phyloP scores from a whole-genome alignment of 2,113 vertebrate species.

The Toxostoma redivivum region DNA sequence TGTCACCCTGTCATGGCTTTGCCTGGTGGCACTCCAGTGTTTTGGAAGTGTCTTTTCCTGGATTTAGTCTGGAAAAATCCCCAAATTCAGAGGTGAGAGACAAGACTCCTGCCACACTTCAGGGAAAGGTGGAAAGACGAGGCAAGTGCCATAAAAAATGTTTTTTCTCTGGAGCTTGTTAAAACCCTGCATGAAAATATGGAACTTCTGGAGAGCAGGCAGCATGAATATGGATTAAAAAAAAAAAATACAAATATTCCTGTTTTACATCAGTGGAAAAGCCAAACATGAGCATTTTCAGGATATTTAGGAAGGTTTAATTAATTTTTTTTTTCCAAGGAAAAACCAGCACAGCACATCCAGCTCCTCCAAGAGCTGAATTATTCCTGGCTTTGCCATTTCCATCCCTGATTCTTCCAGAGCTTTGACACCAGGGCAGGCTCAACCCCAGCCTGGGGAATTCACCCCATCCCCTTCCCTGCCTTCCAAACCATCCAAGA shows the following conservation, averaged over 20 bases:
- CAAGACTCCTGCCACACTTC: background rate
- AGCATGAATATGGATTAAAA: fast-evolving
- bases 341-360: background rate
- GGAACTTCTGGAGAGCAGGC: background rate
- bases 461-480: background rate
- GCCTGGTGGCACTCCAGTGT: fast-evolving
- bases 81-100: background rate
- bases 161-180: background rate
- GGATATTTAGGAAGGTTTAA: background rate
- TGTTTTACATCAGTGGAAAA: background rate
- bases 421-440: background rate
- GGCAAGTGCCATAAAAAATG: background rate
- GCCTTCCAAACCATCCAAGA: background rate
- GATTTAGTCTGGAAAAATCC: background rate
- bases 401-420: background rate
- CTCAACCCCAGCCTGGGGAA: background rate
- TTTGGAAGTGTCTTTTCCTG: background rate
- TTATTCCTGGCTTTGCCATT: background rate
- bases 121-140: background rate
- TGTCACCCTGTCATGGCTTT: fast-evolving
- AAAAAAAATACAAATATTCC: background rate
- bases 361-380: background rate
- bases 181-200: background rate
- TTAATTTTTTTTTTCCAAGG: background rate
- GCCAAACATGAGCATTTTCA: background rate